phyloP scores from a whole-genome alignment of 35 echinoderm and acorn worm genomes.

The Strongylocentrotus purpuratus region DNA sequence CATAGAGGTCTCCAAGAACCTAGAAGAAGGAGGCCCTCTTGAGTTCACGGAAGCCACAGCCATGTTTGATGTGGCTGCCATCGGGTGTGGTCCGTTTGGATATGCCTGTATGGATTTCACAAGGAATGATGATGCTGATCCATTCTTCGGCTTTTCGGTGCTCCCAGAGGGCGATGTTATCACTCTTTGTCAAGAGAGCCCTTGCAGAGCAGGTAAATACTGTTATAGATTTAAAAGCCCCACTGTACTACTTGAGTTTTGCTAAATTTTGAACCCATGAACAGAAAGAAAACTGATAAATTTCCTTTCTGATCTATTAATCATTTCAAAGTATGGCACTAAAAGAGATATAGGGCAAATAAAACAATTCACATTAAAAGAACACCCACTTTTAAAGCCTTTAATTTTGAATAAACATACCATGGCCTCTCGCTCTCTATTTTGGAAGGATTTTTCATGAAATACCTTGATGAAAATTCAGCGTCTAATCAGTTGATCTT shows the following conservation, averaged over 20 bases:
- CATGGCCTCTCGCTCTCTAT: no score
- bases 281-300: no score
- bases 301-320: no score
- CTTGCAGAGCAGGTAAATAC: slow-evolving; percentile 67
- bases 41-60: slow-evolving; percentile 54
- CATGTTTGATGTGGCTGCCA: slow-evolving; percentile 86
- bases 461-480: not conserved
- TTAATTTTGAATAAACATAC: no score
- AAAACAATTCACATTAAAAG: no score
- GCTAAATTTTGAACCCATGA: no score
- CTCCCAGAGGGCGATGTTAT: slow-evolving; percentile 52
- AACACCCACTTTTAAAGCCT: no score
- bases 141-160: slow-evolving; percentile 77
- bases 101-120: slow-evolving; percentile 94
- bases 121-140: slow-evolving; percentile 61
- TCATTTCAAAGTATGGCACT: no score
- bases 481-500: not conserved
- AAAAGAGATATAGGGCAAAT: no score
- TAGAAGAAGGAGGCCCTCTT: slow-evolving; percentile 44
- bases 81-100: slow-evolving; percentile 83
- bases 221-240: not conserved
- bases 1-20: slow-evolving; percentile 38
- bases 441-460: no score
- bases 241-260: no score
- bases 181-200: slow-evolving; percentile 56